Percentiles rank a stretch among this genome's conserved stretches.
Conservation (phyloP, 2,797 vertebrate genomes). For the Momotus momota region DNA sequence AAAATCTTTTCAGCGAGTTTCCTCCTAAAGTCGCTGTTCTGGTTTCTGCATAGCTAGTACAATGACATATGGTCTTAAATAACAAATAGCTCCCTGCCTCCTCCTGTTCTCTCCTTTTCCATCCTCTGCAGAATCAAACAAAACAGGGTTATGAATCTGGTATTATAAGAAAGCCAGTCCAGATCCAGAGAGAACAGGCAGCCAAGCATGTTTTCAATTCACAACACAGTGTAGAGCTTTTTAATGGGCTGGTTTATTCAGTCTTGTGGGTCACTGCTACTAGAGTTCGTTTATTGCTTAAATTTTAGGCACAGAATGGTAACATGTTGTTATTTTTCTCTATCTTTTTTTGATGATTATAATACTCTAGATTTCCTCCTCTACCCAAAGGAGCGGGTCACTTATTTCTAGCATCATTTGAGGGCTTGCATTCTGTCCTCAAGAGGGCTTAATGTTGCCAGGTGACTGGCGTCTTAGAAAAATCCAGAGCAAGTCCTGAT, state of each 20-base stretch:
- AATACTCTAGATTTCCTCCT: neutral
- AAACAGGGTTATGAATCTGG: neutral
- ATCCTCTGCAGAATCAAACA: neutral
- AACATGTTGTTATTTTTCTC: neutral
- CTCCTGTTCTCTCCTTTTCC: neutral
- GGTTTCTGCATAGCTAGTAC: constrained; percentile 20
- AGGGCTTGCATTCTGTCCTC: too few species aligned
- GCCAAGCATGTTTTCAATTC: neutral
- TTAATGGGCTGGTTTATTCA: neutral
- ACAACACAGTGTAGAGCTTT: neutral
- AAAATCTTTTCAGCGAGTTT: constrained; percentile 40
- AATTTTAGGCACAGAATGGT: neutral
- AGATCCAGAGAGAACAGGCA: neutral
- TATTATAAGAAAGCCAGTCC: neutral
- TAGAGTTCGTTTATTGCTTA: neutral
- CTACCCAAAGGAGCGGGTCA: fast-evolving
- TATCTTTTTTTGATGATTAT: fast-evolving
- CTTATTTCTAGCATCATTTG: neutral
- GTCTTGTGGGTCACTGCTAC: neutral
- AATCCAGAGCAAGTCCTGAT: neutral
- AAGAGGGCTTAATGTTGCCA: too few species aligned
- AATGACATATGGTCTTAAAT: constrained; percentile 53
- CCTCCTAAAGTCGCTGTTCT: constrained; percentile 37
- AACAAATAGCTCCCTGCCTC: constrained; percentile 19
- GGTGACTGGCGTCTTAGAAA: neutral